A percentile compares a stretch with the other conserved stretches of the same genome.
phyloP scores from a whole-genome alignment of 2,888 invertebrate species.

The Hypercompe scribonia region DNA sequence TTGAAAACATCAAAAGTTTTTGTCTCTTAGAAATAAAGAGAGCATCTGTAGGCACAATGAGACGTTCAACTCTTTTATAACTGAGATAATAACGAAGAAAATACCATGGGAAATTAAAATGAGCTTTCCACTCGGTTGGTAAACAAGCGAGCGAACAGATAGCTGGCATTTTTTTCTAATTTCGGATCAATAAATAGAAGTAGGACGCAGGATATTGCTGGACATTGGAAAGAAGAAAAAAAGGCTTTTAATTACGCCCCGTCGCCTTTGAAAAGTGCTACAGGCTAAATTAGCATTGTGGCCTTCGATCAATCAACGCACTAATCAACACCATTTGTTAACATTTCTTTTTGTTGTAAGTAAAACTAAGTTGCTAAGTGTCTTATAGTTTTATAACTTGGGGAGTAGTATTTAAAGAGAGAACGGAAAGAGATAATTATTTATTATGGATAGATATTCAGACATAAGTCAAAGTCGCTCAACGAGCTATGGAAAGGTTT shows the following conservation, averaged over 20 bases:
- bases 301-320: constrained; percentile 22
- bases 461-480: too few species aligned
- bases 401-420: too few species aligned
- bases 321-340: constrained; percentile 18
- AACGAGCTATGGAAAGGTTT: too few species aligned
- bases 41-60: constrained; percentile 60
- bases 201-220: constrained; percentile 76
- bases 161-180: constrained; percentile 65
- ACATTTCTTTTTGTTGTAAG: constrained; percentile 8
- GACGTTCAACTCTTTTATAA: constrained; percentile 61
- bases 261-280: constrained; percentile 56
- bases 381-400: too few species aligned
- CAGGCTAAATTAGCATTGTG: constrained; percentile 44
- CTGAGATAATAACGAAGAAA: constrained; percentile 68
- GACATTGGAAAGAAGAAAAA: constrained; percentile 67
- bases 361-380: too few species aligned
- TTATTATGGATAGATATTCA: too few species aligned
- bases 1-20: background rate
- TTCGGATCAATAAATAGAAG: constrained; percentile 70
- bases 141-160: constrained; percentile 63
- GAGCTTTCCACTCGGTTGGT: constrained; percentile 66
- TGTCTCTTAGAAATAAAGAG: constrained; percentile 20
- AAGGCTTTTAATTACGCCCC: constrained; percentile 71
- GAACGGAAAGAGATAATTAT: too few species aligned
- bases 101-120: constrained; percentile 77